phyloP scores from a whole-genome alignment of 2,113 vertebrate species.

The Psilopogon haemacephalus region DNA sequence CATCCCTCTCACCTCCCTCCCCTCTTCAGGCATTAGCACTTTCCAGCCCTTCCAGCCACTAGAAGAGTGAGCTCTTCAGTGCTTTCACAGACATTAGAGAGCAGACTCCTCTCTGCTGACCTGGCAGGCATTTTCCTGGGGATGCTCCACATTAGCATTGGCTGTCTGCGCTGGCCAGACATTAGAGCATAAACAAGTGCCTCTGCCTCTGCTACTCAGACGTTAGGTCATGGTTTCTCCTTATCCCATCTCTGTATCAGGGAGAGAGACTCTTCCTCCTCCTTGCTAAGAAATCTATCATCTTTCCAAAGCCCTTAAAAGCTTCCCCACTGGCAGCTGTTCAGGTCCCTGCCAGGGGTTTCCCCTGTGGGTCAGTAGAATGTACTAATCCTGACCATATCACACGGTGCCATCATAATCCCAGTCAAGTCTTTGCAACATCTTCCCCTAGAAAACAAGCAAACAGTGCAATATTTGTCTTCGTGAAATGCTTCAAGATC shows the following conservation, averaged over 20 bases:
- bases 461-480: neutral
- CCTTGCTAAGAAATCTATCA: neutral
- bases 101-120: neutral
- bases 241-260: neutral
- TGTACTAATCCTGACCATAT: neutral
- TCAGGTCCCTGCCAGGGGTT: neutral
- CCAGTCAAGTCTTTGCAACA: neutral
- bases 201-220: neutral
- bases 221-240: neutral
- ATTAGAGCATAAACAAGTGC: neutral
- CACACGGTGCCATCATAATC: neutral
- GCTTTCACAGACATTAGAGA: neutral
- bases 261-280: neutral
- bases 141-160: neutral
- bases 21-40: neutral
- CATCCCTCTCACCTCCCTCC: neutral
- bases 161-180: neutral
- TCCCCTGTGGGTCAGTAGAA: neutral
- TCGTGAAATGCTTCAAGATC: neutral
- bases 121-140: neutral
- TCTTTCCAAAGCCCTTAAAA: neutral
- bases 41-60: neutral
- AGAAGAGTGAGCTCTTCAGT: neutral
- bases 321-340: neutral
- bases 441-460: neutral